Base-by-base conservation (phyloP, 1,140 invertebrate genomes). In the Eufriesea mexicana region DNA sequence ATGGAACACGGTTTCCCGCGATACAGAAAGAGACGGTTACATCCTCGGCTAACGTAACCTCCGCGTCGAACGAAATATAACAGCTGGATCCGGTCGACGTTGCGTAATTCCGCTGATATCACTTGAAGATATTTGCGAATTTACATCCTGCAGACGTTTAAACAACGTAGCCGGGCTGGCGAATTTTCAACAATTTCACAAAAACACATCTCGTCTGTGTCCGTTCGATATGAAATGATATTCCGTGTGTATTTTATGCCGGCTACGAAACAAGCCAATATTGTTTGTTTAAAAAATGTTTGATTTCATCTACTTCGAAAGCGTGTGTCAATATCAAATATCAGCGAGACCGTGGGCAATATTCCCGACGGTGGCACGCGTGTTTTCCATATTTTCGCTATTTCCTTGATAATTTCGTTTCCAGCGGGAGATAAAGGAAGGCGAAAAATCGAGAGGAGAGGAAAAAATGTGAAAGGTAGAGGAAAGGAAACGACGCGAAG, bases 281-380 rank as follows among this genome's bases (percentile, higher is more conserved):
- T 49, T 49, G 72, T 81, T 81, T 76, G 47, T 75, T 57, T 75
- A 67, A 75, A 81, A 74, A 67, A 62, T 42, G 47, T 79, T 51
- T 42, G 45, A 79, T 72, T 79, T 42, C 57, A 62, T 67, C 51
- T 45, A 67, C 25, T 51, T 55, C 18, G 28, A 72, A 61, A 72
- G 16, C 20, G 35, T 7, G 14, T 47, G 10, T 45, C 23, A 49
- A 49, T 81, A 76, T 76, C 62, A 16, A 57, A 57, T 81, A 57
- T 75, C 54, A 25, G 1, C 7, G 1, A 23, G 23, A 16, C 9
- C 4, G 6, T 7, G 23, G 6, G 28, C 45, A 35, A 79, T 61
- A 71, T 49, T 2, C 5, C n/a, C 42, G 35, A 28, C 25, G 35
- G 35, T 42, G 23, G 16, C 20, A 1, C 28, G 18, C 47, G 35